Conservation (phyloP, 2,797 vertebrate genomes). For the Petrocephalus sullivani region DNA sequence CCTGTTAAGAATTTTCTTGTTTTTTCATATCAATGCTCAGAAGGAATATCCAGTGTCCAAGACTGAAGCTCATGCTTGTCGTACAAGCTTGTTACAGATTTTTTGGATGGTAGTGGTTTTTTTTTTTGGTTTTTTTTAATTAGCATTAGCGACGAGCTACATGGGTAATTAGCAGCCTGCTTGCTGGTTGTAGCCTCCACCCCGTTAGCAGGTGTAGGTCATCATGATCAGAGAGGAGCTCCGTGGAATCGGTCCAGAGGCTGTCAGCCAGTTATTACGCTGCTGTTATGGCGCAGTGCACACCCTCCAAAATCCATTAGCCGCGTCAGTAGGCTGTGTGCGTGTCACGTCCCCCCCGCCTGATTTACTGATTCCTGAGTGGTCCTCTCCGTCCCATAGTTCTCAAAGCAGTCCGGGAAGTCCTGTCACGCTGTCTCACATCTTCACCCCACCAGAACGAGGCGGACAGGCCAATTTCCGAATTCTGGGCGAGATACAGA, state of each 20-base stretch:
- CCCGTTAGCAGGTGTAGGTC: not conserved
- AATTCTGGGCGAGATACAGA: not conserved
- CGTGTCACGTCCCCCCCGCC: not conserved
- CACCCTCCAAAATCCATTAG: conserved; percentile 7
- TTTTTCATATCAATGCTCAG: not conserved
- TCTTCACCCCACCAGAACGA: not conserved
- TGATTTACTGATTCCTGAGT: not conserved
- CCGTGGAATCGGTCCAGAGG: not conserved
- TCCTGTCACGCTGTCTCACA: not conserved
- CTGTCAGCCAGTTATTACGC: not conserved
- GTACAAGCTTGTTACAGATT: not conserved
- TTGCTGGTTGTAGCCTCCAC: not conserved
- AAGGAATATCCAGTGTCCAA: not conserved
- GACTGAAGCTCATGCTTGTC: not conserved
- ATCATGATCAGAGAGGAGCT: not conserved
- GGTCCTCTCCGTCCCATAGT: not conserved
- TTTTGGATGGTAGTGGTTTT: not conserved
- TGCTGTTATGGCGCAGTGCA: not conserved
- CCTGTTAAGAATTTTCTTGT: not conserved
- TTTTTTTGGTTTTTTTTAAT: not conserved
- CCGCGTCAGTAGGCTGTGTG: not conserved
- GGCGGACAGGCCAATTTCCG: not conserved
- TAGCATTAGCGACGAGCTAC: not conserved
- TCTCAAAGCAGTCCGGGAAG: not conserved
- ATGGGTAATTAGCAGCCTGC: not conserved